A percentile compares a stretch with the other conserved stretches of the same genome.
Conservation (phyloP, 2,888 invertebrate species). For the Autographa pulchrina region DNA sequence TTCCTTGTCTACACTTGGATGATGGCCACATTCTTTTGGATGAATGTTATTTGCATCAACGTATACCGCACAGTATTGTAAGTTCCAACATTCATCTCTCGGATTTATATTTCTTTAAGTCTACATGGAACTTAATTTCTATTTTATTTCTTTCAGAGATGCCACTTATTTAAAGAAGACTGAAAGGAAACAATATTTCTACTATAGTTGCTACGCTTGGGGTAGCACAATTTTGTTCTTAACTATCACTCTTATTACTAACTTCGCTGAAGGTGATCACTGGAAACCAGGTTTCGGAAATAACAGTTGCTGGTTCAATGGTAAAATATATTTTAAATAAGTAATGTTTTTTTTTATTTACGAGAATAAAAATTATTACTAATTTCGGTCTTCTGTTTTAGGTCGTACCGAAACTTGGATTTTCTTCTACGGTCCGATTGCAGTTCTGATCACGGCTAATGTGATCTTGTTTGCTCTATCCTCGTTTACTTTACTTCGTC, state of each 20-base stretch:
- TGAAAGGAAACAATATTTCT: conserved; percentile 86
- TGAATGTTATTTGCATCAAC: conserved; percentile 92
- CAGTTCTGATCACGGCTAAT: conserved; percentile 88
- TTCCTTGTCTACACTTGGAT: conserved; percentile 90
- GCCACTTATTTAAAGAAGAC: conserved; percentile 79
- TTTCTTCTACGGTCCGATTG: conserved; percentile 92
- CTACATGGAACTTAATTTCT: background rate
- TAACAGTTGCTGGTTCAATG: conserved; percentile 91
- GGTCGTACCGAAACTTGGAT: conserved; percentile 89
- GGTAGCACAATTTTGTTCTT: conserved; percentile 89
- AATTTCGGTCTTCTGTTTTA: conserved; percentile 63
- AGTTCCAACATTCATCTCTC: conserved; percentile 71
- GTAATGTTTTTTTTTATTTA: too few relatives aligned
- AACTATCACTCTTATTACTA: conserved; percentile 84
- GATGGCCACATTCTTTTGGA: conserved; percentile 92
- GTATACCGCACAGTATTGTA: conserved; percentile 91
- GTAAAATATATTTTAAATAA: conserved; percentile 73
- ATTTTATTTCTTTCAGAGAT: conserved; percentile 69
- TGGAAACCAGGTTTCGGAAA: conserved; percentile 90
- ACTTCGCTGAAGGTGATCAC: conserved; percentile 87
- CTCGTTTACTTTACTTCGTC: conserved; percentile 88
- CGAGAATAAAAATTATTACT: background rate
- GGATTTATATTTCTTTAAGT: background rate
- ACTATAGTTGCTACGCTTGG: conserved; percentile 90
- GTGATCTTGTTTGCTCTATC: conserved; percentile 90